Evolutionary conservation across 1,140 invertebrate species (phyloP), one percentile per base, ranked within the genome.

Genomic region (Zaprionus vittiger): DNA sequence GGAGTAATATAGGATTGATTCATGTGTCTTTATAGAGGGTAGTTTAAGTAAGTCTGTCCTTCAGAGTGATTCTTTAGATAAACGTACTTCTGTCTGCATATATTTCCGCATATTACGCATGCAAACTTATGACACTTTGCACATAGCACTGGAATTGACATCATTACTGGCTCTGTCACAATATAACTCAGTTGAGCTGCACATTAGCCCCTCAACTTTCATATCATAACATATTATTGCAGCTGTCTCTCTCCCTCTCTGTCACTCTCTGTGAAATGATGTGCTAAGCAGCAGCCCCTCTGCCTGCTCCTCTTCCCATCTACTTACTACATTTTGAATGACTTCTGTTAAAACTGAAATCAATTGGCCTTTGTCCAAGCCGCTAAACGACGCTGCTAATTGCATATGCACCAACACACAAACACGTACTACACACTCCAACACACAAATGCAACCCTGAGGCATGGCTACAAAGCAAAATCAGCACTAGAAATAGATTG

Each of bases 351-450:
- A 81, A 76, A 66, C 79, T 89, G 75, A 89, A 90, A 89, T 81
- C 85, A 81, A 72, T 85, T 85, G 73, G 62, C 83, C 86, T 59
- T 74, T 83, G 81, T 78, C 71, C 63, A 26, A 47, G 77, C 67
- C 81, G 73, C 84, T 89, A 90, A 89, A 79, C 89, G 89, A 81
- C 69, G 73, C 72, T 84, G 78, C 84, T 87, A 89, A 87, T 87
- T 87, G 84, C 54, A 49, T 12, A 47, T 5, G 17, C 20, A 34
- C 54, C 17, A 31, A 55, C 56, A 81, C 56, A 62, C 37, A 55
- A 41, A 65, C 41, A 28, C 1, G 26, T 7, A 28, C 26, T 11
- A 34, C 31, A 61, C 34, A 17, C 15, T 54, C 68, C 85, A 85
- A 84, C 34, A 37, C 34, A 37, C 4, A 14, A 4, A 38, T 12